Percentiles rank a stretch among this genome's conserved stretches.
phyloP scores from a whole-genome alignment of 2,113 vertebrate species.

The Pterocles burchelli region DNA sequence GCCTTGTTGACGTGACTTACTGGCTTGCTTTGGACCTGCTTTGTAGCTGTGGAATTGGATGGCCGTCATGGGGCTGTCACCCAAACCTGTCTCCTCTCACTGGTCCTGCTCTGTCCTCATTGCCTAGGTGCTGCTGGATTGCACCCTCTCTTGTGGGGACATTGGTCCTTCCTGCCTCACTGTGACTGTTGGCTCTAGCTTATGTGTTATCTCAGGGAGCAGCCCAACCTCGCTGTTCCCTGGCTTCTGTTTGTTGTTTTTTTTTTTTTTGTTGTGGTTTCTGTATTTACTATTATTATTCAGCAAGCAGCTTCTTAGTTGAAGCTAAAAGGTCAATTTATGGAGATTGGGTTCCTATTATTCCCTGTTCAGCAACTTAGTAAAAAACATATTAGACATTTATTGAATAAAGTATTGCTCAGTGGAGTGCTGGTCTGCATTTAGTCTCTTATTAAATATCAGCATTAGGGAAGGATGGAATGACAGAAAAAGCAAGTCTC shows the following conservation, averaged over 20 bases:
- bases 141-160: background rate
- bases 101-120: background rate
- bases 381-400: background rate
- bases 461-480: background rate
- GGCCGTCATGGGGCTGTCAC: fast-evolving
- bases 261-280: background rate
- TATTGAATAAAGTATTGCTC: background rate
- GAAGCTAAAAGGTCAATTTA: constrained; percentile 27
- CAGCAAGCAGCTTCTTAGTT: background rate
- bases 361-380: background rate
- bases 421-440: background rate
- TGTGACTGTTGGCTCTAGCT: background rate
- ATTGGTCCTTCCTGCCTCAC: fast-evolving
- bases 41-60: background rate
- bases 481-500: background rate
- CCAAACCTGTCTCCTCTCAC: background rate
- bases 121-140: background rate
- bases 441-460: background rate
- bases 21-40: background rate
- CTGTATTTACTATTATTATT: constrained; percentile 12
- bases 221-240: background rate
- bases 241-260: background rate
- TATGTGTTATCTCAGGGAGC: background rate
- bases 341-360: background rate
- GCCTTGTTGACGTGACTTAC: background rate